Evolutionary conservation across 2,797 vertebrate genomes (phyloP), one percentile per base, ranked within the genome.

Genomic region (Australoheros facetus): DNA sequence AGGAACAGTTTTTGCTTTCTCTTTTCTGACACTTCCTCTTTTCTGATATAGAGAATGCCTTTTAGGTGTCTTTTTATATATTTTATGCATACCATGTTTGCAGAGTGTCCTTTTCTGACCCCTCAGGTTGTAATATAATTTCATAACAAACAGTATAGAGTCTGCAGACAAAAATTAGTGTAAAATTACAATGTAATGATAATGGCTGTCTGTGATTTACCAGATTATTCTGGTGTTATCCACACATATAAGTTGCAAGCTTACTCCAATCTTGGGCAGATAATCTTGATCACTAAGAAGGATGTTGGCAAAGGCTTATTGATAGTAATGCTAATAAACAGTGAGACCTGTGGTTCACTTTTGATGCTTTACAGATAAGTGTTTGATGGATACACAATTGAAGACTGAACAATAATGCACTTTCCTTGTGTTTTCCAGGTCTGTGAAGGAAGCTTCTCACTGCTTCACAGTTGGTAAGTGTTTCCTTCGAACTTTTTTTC

Each of bases 391-490:
- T 76, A 51, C 87, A 73, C 77, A 23, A 71, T 75, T 88, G 82
- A 89, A 87, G 73, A 73, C 69, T 62, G 48, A 69, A 85, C 87
- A 90, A 69, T 94, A 71, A 94, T 84, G 42, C 59, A 79, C 78
- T 81, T 86, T 84, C 90, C 85, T 90, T 91, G 3, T 95, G 85
- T 94, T 86, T 91, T 92, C 75, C 91, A 96, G 96, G 94, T 92
- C 86, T 78, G 88, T 84, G 89, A 93, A 82, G 83, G 87, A 93
- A 88, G 78, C 56, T 55, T 73, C 84, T 73, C 48, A 81, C 82
- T 79, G 39, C 80, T 86, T 88, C 80, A 88, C 84, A 87, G 77
- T 82, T 80, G 94, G 96, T 96, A 89, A 95, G 95, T 95, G 74
- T 76, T 83, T 84, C 48, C 71, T 87, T 83, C 14, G 72, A 75